Evolutionary conservation across 2,113 vertebrate species (phyloP).

Genomic region (Semnopithecus entellus): DNA sequence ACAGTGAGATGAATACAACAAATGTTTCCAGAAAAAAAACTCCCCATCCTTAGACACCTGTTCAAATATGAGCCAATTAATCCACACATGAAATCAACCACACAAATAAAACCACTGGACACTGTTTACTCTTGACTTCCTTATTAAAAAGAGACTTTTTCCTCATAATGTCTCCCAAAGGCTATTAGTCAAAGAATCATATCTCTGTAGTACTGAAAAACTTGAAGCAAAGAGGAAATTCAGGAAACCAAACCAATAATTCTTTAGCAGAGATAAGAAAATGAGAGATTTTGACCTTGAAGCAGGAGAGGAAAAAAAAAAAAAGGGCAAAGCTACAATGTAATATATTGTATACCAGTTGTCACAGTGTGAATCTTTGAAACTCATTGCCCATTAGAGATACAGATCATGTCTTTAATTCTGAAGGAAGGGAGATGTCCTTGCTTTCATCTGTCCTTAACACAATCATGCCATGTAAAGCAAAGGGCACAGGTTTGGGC

Average conservation of each 20-base stretch:
- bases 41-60: background rate
- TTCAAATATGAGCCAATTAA: background rate
- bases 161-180: background rate
- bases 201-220: background rate
- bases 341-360: background rate
- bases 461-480: background rate
- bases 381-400: background rate
- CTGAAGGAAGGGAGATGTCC: background rate
- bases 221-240: background rate
- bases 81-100: background rate
- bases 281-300: background rate
- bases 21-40: background rate
- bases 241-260: constrained; percentile 1
- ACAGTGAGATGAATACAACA: background rate
- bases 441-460: background rate
- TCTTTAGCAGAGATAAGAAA: background rate
- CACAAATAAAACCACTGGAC: background rate
- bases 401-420: background rate
- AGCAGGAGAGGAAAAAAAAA: background rate
- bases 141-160: background rate
- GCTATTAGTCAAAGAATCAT: background rate
- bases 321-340: background rate
- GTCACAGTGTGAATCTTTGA: background rate
- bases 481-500: background rate
- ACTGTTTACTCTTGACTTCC: background rate